Evolutionary conservation across 1,140 invertebrate species (phyloP), one percentile per base, ranked within the genome.

Genomic region (Drosophila elegans): DNA sequence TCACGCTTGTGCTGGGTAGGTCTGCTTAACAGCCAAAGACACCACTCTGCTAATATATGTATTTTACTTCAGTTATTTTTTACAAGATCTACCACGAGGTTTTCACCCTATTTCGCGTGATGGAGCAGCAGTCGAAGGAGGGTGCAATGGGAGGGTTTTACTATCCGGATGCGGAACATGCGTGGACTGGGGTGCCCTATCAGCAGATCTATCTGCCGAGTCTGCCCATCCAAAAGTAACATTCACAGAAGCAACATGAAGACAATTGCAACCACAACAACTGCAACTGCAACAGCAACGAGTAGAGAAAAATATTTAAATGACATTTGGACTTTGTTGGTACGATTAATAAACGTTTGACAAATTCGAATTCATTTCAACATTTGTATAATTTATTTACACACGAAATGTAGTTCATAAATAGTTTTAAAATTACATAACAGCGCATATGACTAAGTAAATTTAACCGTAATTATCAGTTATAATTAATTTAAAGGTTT

Each of bases 371-470:
- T 36, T 42, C 25, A 42, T 73, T 66, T 72, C 56, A 82, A 86
- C 68, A 84, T 84, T 78, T 84, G 82, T 78, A 90, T 89, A 89
- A 89, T 89, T 89, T 89, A 89, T 89, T 89, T 89, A 89, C 85
- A 89, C 77, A 67, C 72, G 59, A 74, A 80, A 81, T 63, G 63
- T 62, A 89, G 80, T 90, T 89, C 84, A 89, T 89, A 89, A 89
- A 89, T 89, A 89, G 84, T 77, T 71, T 89, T 89, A 89, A 84
- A 89, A 89, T 89, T 89, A 89, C 84, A 88, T 89, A 89, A 89
- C 84, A 89, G 84, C 84, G 84, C 84, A 84, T 89, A 89, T 89
- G 84, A 89, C 84, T 89, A 89, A 89, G 80, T 89, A 78, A 59
- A 89, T 84, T 84, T 75, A 63, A 71, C 51, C 69, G 46, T 73